Base-by-base conservation (phyloP, 2,888 invertebrate genomes). In the Drosophila robusta region DNA sequence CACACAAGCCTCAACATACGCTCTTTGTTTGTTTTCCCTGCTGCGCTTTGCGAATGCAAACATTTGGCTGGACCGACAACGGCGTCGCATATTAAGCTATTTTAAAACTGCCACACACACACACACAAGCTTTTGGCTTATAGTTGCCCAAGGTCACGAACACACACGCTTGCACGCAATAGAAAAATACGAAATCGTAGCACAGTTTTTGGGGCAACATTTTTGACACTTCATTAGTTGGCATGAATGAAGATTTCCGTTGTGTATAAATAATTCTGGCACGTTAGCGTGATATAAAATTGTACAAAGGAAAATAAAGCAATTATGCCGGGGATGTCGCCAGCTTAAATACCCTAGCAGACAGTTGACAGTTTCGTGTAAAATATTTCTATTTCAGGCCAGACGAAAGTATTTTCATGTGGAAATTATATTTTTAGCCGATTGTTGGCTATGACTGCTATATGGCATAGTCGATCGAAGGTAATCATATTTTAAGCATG, bases 201-300 rank as follows among this genome's bases (percentile, higher is more conserved):
- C 81, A 70, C 49, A 65, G 62, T 58, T 84, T 81, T 72, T 57
- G 70, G 81, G 79, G 78, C 68, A 64, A 61, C 70, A 70, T 68
- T 87, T 83, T 87, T 75, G 85, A 78, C 87, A 85, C 83, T 87
- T 84, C 83, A 83, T 87, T 83, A 85, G 82, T 76, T 81, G 71
- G 71, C 70, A 54, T 68, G 73, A 84, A 87, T 74, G 85, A 76
- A 87, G 69, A 63, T 76, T 78, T 86, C 75, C 87, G 78, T 70
- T 75, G 61, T 69, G 49, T 78, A 74, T 75, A 68, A 74, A 81
- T 79, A 82, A 78, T 78, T 49, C 62, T 52, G 29, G 47, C 64
- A 70, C 70, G 64, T 61, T 62, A 54, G 34, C 56, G 47, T 63
- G 45, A 68, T 57, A 58, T 46, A 64, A 77, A 64, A 58, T 54